Conservation (phyloP, 2,888 invertebrate species). For the Chelonus formosanus region DNA sequence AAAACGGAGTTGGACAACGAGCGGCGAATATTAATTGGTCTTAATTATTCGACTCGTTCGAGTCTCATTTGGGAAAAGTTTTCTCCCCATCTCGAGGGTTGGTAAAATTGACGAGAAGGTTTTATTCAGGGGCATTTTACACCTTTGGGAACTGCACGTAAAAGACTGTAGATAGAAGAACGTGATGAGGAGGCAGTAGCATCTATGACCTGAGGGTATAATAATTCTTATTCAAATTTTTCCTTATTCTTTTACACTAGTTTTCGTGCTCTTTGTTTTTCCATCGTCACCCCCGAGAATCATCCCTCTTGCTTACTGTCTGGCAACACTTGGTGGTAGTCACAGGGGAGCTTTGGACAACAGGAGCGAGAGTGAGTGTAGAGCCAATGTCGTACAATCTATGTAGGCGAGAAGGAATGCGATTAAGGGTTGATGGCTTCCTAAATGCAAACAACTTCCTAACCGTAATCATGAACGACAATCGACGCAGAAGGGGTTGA, state of each 20-base stretch:
- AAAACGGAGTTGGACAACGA: slow-evolving; percentile 42
- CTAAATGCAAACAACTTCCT: slow-evolving; percentile 63
- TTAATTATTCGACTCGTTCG: slow-evolving; percentile 52
- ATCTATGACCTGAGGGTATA: slow-evolving; percentile 27
- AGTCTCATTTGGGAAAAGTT: slow-evolving; percentile 7
- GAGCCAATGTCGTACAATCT: slow-evolving; percentile 46
- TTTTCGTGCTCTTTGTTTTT: slow-evolving; percentile 18
- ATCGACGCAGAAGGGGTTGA: slow-evolving; percentile 41
- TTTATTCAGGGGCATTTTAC: slow-evolving; percentile 25
- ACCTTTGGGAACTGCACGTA: slow-evolving; percentile 24
- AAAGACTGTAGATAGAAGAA: slow-evolving; percentile 12
- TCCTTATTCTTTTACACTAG: slow-evolving; percentile 2
- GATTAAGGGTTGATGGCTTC: slow-evolving; percentile 64
- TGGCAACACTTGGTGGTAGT: slow-evolving; percentile 8
- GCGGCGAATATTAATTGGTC: slow-evolving; percentile 60
- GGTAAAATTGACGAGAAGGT: slow-evolving; percentile 10
- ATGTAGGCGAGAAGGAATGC: slow-evolving; percentile 59
- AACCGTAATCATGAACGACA: slow-evolving; percentile 59
- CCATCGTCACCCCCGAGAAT: slow-evolving; percentile 29
- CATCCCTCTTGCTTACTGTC: slow-evolving; percentile 24
- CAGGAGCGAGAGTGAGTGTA: slow-evolving; percentile 7
- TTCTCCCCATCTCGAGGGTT: background rate
- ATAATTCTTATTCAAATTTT: slow-evolving; percentile 35
- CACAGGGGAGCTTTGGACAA: slow-evolving; percentile 20
- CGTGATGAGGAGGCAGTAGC: slow-evolving; percentile 26